A percentile compares a stretch with the other conserved stretches of the same genome.
Evolutionary conservation across 2,888 invertebrate species (phyloP).

Genomic region (Pseudanteris insignis): DNA sequence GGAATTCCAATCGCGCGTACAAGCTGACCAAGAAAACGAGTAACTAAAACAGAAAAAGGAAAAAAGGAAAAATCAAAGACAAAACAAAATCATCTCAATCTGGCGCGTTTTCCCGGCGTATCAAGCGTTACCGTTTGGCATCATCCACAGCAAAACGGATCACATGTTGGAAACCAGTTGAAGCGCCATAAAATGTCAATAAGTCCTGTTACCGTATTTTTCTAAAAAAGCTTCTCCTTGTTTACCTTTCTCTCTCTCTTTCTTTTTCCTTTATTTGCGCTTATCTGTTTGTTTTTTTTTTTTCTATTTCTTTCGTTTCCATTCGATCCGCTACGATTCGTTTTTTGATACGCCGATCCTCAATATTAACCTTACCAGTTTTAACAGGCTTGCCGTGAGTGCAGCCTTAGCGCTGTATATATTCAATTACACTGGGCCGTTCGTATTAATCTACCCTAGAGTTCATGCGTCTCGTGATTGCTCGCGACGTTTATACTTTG

Average conservation of each 20-base stretch:
- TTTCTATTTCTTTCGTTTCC: no score
- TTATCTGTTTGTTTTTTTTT: no score
- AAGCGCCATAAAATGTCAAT: conserved; percentile 37
- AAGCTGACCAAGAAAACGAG: not conserved
- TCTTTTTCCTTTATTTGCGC: no score
- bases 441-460: conserved; percentile 38
- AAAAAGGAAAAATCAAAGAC: not conserved
- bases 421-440: conserved; percentile 35
- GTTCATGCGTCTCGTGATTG: not conserved
- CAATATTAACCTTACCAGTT: conserved; percentile 35
- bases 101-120: conserved; percentile 14
- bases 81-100: conserved; percentile 24
- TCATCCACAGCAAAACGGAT: conserved; percentile 25
- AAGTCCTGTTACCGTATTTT: conserved; percentile 39
- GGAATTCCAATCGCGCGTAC: conserved; percentile 29
- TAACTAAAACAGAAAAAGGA: not conserved
- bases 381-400: conserved; percentile 29
- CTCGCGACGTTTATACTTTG: not conserved
- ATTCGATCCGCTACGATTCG: conserved; percentile 35
- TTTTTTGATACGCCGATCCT: conserved; percentile 32
- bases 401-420: conserved; percentile 31
- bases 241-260: no score
- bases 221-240: no score
- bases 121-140: conserved; percentile 36
- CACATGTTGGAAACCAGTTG: conserved; percentile 39